A percentile compares a stretch with the other conserved stretches of the same genome.
phyloP scores from a whole-genome alignment of 2,888 invertebrate species.

The Melanophora roralis region DNA sequence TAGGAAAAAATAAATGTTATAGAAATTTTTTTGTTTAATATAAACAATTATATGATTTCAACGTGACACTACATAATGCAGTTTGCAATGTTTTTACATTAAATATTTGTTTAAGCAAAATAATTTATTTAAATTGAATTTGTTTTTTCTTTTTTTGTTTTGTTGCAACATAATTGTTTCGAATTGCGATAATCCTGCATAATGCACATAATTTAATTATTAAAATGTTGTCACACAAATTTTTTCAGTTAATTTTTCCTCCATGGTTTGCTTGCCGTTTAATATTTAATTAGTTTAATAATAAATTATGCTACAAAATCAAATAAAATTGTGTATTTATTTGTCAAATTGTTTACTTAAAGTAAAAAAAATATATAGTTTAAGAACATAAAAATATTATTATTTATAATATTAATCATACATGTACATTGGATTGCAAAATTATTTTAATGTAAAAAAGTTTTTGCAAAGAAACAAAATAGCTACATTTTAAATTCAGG shows the following conservation, averaged over 20 bases:
- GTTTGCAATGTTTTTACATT: background rate
- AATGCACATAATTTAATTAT: slow-evolving; percentile 37
- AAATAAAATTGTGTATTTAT: background rate
- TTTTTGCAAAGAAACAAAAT: too few species aligned
- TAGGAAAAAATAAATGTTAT: background rate
- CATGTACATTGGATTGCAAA: too few species aligned
- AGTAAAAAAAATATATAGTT: too few species aligned
- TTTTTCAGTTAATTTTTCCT: background rate
- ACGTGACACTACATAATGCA: too few species aligned
- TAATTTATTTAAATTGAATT: slow-evolving; percentile 9
- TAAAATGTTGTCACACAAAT: slow-evolving; percentile 33
- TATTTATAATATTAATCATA: too few species aligned
- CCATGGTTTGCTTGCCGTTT: slow-evolving; percentile 32
- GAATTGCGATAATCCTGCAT: slow-evolving; percentile 22
- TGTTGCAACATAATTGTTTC: slow-evolving; percentile 4
- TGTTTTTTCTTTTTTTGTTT: background rate
- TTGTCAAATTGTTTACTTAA: background rate
- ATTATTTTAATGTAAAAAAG: too few species aligned
- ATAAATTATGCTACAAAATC: slow-evolving; percentile 36
- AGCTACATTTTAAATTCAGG: too few species aligned
- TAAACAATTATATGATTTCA: background rate
- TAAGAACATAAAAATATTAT: too few species aligned
- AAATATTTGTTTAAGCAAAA: background rate
- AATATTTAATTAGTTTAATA: slow-evolving; percentile 46
- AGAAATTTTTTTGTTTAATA: too few species aligned